These are phyloP conservation scores for Drosophila meridionalis DNA, from an alignment of 2,888 invertebrate genomes.

Conservation along the genomic window DNA sequence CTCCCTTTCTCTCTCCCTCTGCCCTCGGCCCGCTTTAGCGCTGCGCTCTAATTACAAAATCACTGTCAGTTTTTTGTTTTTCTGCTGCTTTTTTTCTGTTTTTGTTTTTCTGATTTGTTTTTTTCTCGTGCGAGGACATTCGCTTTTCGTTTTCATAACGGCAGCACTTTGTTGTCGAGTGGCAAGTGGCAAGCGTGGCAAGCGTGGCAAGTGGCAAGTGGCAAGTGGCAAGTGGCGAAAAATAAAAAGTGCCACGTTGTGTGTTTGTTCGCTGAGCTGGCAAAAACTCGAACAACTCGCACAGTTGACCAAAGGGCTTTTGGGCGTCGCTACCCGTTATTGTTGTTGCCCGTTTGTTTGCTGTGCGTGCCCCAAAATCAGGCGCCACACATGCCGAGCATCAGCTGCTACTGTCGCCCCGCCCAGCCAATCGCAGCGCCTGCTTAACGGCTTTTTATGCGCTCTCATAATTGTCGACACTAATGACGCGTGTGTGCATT, in stretches of 20 bases:
- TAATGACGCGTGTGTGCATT: conserved; percentile 55
- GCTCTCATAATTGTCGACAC: conserved; percentile 61
- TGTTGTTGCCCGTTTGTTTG: conserved; percentile 43
- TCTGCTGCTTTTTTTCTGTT: neutral
- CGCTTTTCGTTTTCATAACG: conserved; percentile 56
- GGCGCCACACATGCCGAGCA: conserved; percentile 37
- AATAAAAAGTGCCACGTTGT: conserved; percentile 67
- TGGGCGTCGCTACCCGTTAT: neutral
- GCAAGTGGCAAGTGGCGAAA: conserved; percentile 35
- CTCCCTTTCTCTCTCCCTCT: neutral
- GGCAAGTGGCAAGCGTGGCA: conserved; percentile 29
- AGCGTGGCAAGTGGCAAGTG: conserved; percentile 15
- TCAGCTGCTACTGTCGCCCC: conserved; percentile 8
- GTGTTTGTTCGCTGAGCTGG: conserved; percentile 67
- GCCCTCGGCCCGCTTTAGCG: neutral
- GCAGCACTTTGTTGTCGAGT: conserved; percentile 55
- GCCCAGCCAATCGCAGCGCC: conserved; percentile 23
- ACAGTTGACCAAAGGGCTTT: conserved; percentile 68
- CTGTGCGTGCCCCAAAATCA: conserved; percentile 59
- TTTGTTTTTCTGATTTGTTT: conserved; percentile 3
- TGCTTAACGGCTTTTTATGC: conserved; percentile 61
- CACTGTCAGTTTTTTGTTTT: conserved; percentile 48
- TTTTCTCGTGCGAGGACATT: conserved; percentile 34
- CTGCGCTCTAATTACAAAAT: conserved; percentile 61
- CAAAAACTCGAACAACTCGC: conserved; percentile 51